phyloP scores from a whole-genome alignment of 2,888 invertebrate species.

The Oxytorus armatus region DNA sequence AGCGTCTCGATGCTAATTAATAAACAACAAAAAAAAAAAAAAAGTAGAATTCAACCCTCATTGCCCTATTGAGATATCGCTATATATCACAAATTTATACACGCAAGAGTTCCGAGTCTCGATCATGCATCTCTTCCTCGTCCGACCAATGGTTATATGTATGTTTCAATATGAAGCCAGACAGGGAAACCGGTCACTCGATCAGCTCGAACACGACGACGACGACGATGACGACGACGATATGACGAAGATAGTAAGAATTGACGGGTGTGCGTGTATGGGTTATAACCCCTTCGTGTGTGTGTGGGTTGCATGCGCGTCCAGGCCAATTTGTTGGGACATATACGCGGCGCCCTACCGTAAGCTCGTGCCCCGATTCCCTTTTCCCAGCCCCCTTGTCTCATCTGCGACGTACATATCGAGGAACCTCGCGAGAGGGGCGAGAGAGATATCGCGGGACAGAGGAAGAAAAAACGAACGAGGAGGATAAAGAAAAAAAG shows the following conservation, averaged over 20 bases:
- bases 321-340: constrained; percentile 66
- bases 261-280: constrained; percentile 54
- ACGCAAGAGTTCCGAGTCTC: not conserved
- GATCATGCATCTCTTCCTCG: constrained; percentile 47
- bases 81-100: not conserved
- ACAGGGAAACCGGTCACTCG: constrained; percentile 65
- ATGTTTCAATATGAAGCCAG: constrained; percentile 28
- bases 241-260: constrained; percentile 55
- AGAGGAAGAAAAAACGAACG: not conserved
- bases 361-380: constrained; percentile 63
- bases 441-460: not conserved
- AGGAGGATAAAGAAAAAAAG: not conserved
- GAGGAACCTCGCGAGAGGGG: not conserved
- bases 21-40: not conserved
- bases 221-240: constrained; percentile 58
- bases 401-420: constrained; percentile 39
- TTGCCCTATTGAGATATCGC: not conserved
- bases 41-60: not conserved
- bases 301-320: constrained; percentile 52
- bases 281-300: constrained; percentile 22
- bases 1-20: not conserved
- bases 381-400: too few species aligned
- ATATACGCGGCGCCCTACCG: constrained; percentile 53
- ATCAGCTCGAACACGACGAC: constrained; percentile 59
- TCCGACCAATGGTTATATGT: constrained; percentile 60